Evolutionary conservation across 2,888 invertebrate species (phyloP).

Genomic region (Phrixothrix hirtus): DNA sequence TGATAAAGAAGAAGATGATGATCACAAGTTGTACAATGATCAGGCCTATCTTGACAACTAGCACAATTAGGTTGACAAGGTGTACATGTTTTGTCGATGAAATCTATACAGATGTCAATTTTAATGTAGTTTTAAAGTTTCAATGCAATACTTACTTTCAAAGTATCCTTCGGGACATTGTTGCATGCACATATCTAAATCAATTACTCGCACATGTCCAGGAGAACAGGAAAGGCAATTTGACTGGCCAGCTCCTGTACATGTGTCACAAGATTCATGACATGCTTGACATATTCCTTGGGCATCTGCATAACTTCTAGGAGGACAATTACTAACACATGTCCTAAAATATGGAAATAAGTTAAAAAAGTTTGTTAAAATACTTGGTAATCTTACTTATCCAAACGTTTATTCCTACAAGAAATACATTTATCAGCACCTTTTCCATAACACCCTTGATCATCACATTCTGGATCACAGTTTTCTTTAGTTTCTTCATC

Average conservation of each 20-base stretch:
- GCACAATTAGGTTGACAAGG: slow-evolving; percentile 87
- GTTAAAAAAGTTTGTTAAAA: background rate
- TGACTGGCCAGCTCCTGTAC: slow-evolving; percentile 84
- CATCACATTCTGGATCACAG: slow-evolving; percentile 84
- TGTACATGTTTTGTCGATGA: slow-evolving; percentile 70
- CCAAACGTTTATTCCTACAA: slow-evolving; percentile 78
- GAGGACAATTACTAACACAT: slow-evolving; percentile 83
- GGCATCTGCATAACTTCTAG: slow-evolving; percentile 79
- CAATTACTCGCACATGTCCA: slow-evolving; percentile 79
- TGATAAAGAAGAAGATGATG: slow-evolving; percentile 83
- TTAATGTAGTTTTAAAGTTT: background rate
- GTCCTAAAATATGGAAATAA: slow-evolving; percentile 60
- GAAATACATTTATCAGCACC: slow-evolving; percentile 83
- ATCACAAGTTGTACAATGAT: slow-evolving; percentile 84
- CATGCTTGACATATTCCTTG: slow-evolving; percentile 84
- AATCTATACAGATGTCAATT: slow-evolving; percentile 43
- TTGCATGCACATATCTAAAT: slow-evolving; percentile 84
- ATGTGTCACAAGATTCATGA: slow-evolving; percentile 87
- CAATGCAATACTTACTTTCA: slow-evolving; percentile 64
- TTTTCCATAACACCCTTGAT: slow-evolving; percentile 83
- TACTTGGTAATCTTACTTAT: slow-evolving; percentile 64
- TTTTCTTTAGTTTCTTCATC: slow-evolving; percentile 57
- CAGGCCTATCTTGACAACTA: slow-evolving; percentile 80
- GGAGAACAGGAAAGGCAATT: slow-evolving; percentile 85
- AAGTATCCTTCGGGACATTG: slow-evolving; percentile 89